Base-by-base conservation (phyloP, 2,888 invertebrate genomes). In the Ormyrus labotus region DNA sequence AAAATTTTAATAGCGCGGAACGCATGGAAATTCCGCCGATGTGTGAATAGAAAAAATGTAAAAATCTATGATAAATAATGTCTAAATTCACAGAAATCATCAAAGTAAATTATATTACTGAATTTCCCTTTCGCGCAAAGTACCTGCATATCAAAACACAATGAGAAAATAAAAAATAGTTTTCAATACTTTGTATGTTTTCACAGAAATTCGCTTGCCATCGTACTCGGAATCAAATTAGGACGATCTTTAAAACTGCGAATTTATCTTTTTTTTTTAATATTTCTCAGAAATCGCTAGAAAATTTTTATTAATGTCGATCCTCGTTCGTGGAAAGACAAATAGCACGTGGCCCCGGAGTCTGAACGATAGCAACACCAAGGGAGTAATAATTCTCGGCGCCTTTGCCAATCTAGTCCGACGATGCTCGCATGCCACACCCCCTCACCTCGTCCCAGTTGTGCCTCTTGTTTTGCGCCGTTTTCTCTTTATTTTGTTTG, bases 391-490 rank as follows among this genome's bases (percentile, higher is more conserved):
- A 84, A 81, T 84, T 83, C 81, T 76, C 50, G 60, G 79, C 81
- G 82, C 83, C 83, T 85, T 85, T 82, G 73, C 81, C 83, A 81
- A 81, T 83, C 82, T 83, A 67, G 74, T 71, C 72, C 61, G 79
- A 81, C 73, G 75, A 82, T 77, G 60, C 67, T 79, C 77, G 65
- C 64, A 34, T 34, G 34, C 34, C 34, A 55, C 45, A 53, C 47
- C 57, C 51, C 19, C 13, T 34, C 9, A 47, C 61, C 71, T 57
- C 48, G 48, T 70, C 45, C 70, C 53, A 57, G 47, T 74, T 75
- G 50, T 71, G 60, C 65, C 34, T 34, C 13, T 11, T 10, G 5
- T 19, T 57, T 34, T 13, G 13, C 19, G 10, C 55, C 47, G 47
- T 50, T 55, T 34, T 34, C 34, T 34, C 4, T 34, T 34, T 34